A percentile compares a stretch with the other conserved stretches of the same genome.
Evolutionary conservation across 2,888 invertebrate genomes (phyloP).

Genomic region (Aradus depressus): DNA sequence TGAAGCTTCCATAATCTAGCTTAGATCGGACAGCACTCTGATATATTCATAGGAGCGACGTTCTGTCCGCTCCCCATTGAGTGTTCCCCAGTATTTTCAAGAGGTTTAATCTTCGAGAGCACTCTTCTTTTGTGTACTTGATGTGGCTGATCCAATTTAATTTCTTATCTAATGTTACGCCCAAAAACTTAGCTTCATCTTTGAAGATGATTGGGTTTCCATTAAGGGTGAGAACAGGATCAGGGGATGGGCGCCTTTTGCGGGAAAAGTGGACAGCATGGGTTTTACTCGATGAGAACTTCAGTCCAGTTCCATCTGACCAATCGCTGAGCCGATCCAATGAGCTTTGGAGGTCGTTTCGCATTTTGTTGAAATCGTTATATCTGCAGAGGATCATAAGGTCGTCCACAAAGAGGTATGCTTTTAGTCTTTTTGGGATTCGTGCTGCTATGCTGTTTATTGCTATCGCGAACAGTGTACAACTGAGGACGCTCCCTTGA

Average conservation of each 20-base stretch:
- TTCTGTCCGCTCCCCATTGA: conserved; percentile 1
- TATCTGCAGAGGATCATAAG: neutral
- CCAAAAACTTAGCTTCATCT: too few species aligned
- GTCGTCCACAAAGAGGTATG: conserved; percentile 6
- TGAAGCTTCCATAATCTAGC: neutral
- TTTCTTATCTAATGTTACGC: neutral
- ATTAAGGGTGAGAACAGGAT: too few species aligned
- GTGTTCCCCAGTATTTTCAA: neutral
- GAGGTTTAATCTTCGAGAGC: neutral
- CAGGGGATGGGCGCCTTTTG: neutral
- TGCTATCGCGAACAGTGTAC: conserved; percentile 2
- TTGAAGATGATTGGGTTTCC: too few species aligned
- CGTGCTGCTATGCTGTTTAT: neutral
- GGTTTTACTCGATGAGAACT: neutral
- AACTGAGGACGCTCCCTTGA: neutral
- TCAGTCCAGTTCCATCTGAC: neutral
- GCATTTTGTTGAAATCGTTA: neutral
- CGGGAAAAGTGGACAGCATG: neutral
- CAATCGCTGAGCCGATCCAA: neutral
- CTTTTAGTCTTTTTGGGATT: neutral
- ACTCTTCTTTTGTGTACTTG: neutral
- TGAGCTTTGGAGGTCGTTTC: neutral
- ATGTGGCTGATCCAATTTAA: neutral
- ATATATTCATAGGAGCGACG: too few species aligned
- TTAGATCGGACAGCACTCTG: too few species aligned